These are phyloP conservation scores for Polia nebulosa DNA, from an alignment of 2,888 invertebrate genomes.

Conservation along the genomic window DNA sequence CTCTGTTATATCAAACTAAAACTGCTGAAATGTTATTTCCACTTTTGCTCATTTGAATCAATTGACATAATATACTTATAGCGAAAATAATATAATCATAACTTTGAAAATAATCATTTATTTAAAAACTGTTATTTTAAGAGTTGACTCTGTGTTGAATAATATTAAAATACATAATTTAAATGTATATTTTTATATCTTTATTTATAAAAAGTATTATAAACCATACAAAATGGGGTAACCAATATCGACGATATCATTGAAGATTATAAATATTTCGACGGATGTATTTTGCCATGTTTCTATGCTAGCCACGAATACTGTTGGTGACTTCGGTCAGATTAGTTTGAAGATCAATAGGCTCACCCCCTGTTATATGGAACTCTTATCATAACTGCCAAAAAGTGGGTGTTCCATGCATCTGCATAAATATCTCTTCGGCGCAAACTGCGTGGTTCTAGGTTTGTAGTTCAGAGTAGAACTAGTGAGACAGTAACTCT, in stretches of 20 bases:
- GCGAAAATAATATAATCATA: conserved; percentile 61
- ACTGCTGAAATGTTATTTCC: conserved; percentile 59
- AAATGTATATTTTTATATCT: conserved; percentile 89
- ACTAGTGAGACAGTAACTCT: conserved; percentile 32
- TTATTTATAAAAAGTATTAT: conserved; percentile 88
- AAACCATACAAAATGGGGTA: conserved; percentile 77
- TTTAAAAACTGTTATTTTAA: conserved; percentile 83
- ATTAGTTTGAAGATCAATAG: conserved; percentile 10
- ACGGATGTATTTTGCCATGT: conserved; percentile 59
- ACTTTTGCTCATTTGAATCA: conserved; percentile 71
- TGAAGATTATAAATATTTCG: conserved; percentile 66
- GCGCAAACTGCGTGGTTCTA: background rate
- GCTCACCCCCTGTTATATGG: background rate
- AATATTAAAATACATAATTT: conserved; percentile 85
- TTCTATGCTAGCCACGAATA: conserved; percentile 62
- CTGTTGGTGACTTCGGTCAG: conserved; percentile 44
- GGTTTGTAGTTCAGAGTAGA: conserved; percentile 6
- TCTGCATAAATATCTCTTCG: background rate
- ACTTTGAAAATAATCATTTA: conserved; percentile 69
- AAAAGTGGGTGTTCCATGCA: background rate
- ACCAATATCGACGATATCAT: conserved; percentile 75
- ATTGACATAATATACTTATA: conserved; percentile 52
- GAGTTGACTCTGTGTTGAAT: conserved; percentile 86
- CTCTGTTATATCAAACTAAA: conserved; percentile 60
- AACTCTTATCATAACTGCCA: background rate